Evolutionary conservation across 2,113 vertebrate genomes (phyloP), one percentile per base, ranked within the genome.

Genomic region (Amphiprion percula): DNA sequence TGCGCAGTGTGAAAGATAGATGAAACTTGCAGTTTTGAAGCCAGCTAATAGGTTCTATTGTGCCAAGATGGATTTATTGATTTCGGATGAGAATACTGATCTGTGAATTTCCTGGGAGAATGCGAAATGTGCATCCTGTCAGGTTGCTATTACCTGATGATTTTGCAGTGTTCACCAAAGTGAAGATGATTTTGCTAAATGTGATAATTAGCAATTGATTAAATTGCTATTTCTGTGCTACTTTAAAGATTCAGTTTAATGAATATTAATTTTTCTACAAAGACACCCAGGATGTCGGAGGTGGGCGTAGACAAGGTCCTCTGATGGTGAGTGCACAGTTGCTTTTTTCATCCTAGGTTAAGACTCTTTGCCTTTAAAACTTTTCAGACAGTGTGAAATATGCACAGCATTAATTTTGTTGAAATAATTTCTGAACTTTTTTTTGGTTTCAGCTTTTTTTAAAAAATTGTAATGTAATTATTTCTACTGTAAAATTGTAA

Each of bases 281-380:
- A 99, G 98, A 98, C 85, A 85, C 92, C 21, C 95, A 96, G 39
- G 97, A 98, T 72, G 83, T 95, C 56, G 95, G 95, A 85, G 89
- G 95, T 66, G 92, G 95, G 79, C 95, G 92, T 88, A 95, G 97
- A 88, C 96, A 94, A 7, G 96, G 95, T 50, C 87, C 94, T 56
- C 95, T 96, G 46, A 96, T 97, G 96, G 97, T 98, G 88, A 97
- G 97, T 93, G 0, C 19, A 64, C 41, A 41, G 21, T 46, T 53
- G 7, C 5, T 21, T 16, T n/a, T 68, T 79, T 79, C 15, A 68
- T 68, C 6, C 37, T 11, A 21, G 10, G 11, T 19, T n/a, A 26
- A 50, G 24, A 10, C 9, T 49, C 67, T 79, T 9, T 54, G 54
- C 10, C 19, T 41, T 24, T 24, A 23, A 61, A 67, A 37, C 12